Evolutionary conservation across 2,113 vertebrate genomes (phyloP), one percentile per base, ranked within the genome.

Genomic region (Tylochromis polylepis): DNA sequence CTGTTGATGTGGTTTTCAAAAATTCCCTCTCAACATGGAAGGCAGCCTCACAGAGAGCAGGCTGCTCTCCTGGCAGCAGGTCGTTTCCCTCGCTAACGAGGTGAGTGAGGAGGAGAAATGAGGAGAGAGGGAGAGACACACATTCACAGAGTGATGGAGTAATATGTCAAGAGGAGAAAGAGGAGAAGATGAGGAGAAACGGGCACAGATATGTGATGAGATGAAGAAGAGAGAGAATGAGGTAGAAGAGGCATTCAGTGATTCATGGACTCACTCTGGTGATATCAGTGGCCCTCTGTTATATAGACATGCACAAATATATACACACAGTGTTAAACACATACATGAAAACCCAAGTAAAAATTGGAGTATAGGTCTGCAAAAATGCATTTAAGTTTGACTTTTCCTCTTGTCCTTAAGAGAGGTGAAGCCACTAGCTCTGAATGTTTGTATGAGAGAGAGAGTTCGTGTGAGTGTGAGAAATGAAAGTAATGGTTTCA

Each of bases 221-320:
- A 58, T 31, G 81, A 57, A 86, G 75, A 29, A 38, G 85, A 65
- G 46, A 77, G 34, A 77, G 60, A 77, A 36, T 22, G 85, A 89
- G 57, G 53, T 24, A 67, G 55, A 56, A 38, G 79, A 29, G 65
- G 65, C 60, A 34, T 85, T 91, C 38, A 88, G 85, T 90, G 82
- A 89, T 91, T 92, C 77, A 85, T 89, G 49, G 83, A 81, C 58
- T 79, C 27, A 60, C 38, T 86, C 53, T 77, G 84, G 59, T 85
- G 86, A 90, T 90, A 79, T 86, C 70, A 80, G 81, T 49, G 27
- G 83, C 65, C 36, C 51, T 75, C 46, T 5, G 16, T 51, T 83
- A 56, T 51, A 55, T 15, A 81, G 38, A 80, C 20, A 60, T 55
- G 27, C 29, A 59, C 14, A 72, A 34, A 70, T 43, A 83, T 11